Base-by-base conservation (phyloP, 2,113 vertebrate species). In the Notiomystis cincta region DNA sequence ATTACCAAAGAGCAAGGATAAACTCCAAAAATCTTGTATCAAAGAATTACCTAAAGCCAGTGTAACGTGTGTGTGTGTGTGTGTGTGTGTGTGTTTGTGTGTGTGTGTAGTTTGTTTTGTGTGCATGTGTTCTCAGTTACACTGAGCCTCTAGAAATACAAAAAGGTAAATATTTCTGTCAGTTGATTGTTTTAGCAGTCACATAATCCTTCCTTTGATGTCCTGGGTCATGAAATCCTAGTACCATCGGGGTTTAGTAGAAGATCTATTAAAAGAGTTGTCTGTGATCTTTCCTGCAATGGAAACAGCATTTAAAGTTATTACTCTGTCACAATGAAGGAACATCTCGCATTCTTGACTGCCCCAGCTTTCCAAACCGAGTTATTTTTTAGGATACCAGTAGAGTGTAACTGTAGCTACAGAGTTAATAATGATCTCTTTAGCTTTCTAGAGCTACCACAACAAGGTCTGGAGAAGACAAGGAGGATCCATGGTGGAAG, bases 201-300 rank as follows among this genome's bases (percentile, higher is more conserved):
- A 94, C 69, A 83, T 54, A 90, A 81, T 96, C 85, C 81, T 95
- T 93, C 73, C 92, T 98, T 96, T 97, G 96, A 97, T 96, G 96
- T 98, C 91, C 89, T 79, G 92, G 95, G 94, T 98, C 98, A 17
- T 71, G 93, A 72, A 88, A 95, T 95, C 92, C 91, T 96, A 97
- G 92, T 82, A 97, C 93, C 91, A 96, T 35, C 65, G 5, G 54
- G 62, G 62, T 82, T 96, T 89, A 75, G 89, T 77, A 95, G 94
- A 27, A 96, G 97, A 93, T 87, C 89, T 44, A 95, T 90, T 96
- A 92, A 95, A 94, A 97, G 79, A 94, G 56, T 85, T 96, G 77
- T 75, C 96, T 97, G 97, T 97, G 95, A 95, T 97, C 97, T 97
- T 95, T 92, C 97, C 97, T 98, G 98, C 92, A 98, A 97, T 1